Base-by-base conservation (phyloP, 2,113 vertebrate genomes). In the Crotalus horridus region DNA sequence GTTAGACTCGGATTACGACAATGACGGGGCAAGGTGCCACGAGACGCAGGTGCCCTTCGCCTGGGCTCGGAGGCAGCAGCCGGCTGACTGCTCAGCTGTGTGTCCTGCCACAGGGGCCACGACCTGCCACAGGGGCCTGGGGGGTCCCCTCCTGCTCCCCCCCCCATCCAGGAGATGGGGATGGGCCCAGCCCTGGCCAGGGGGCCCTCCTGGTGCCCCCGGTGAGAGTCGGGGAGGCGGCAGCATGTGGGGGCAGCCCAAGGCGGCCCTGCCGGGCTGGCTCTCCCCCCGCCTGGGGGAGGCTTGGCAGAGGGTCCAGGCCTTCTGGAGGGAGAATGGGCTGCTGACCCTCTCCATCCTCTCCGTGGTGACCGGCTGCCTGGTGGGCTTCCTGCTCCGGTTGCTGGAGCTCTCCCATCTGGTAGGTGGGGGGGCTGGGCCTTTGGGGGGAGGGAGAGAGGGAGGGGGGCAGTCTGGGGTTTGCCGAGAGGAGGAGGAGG, bases 271-370 rank as follows among this genome's bases (percentile, higher is more conserved):
- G 59, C 88, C 94, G 74, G 91, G 46, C 88, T 92, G 90, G 0
- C 93, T 96, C 20, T 61, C 93, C 55, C 0, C 0, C 0, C 4
- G 55, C 89, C 59, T 58, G 17, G 85, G 8, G n/a, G 13, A 0
- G 1, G 0, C 96, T 21, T 91, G 91, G 55, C 94, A 85, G 46
- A 87, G 46, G 55, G 0, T 96, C 0, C 59, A 3, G 46, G 17
- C 94, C 1, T 98, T 98, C 95, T 97, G 97, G 85, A 95, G 20
- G 26, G 97, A 93, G 92, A 98, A 99, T 53, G 98, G 98, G 4
- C 97, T 99, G 91, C 87, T 99, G 94, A 98, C 98, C 0, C 97
- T 99, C 15, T 39, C 39, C 39, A 39, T 39, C 39, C 39, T 39
- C 39, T 39, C 39, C 39, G 39, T 39, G 39, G 39, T 39, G 39